Evolutionary conservation across 2,797 vertebrate genomes (phyloP), one percentile per base, ranked within the genome.

Genomic region (Uromys caudimaculatus): DNA sequence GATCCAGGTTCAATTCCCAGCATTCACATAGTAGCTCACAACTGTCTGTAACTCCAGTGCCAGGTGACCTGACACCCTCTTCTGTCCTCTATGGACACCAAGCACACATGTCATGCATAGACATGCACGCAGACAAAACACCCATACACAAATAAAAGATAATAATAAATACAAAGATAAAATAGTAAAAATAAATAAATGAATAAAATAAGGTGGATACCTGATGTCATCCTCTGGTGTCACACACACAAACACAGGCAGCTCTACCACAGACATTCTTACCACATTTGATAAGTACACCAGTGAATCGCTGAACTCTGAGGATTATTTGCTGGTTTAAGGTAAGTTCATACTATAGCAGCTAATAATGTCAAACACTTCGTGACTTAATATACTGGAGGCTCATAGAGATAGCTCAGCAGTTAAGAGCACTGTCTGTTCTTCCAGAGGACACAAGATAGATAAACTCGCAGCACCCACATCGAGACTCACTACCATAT

Each of bases 321-420:
- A 95, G 56, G 32, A 50, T 21, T 10, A 86, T 75, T 91, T 82
- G 19, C 90, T 85, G 64, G 47, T 32, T 52, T 71, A 85, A 38
- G 47, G 19, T 90, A 94, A 85, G 35, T 41, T 93, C 85, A 94
- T 41, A n/a, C 41, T 85, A 71, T 21, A 64, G 54, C 88, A 85
- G 32, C 35, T 89, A 91, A 24, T 47, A 90, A 86, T 9, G 0
- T 32, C 75, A n/a, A 89, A 94, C 56, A 27, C 67, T 67, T 76
- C 71, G n/a, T 85, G 52, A 4, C 19, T 77, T 91, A 85, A 60
- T 44, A 88, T 73, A 60, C 27, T 35, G 77, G 79, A 93, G 23
- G 35, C 91, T 27, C 38, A 58, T 24, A 23, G 35, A 38, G 78
- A 58, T 58, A 24, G 35, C 35, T 81, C 52, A 38, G 21, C 78